Evolutionary conservation across 2,888 invertebrate genomes (phyloP), one percentile per base, ranked within the genome.

Genomic region (Protonemura montana): DNA sequence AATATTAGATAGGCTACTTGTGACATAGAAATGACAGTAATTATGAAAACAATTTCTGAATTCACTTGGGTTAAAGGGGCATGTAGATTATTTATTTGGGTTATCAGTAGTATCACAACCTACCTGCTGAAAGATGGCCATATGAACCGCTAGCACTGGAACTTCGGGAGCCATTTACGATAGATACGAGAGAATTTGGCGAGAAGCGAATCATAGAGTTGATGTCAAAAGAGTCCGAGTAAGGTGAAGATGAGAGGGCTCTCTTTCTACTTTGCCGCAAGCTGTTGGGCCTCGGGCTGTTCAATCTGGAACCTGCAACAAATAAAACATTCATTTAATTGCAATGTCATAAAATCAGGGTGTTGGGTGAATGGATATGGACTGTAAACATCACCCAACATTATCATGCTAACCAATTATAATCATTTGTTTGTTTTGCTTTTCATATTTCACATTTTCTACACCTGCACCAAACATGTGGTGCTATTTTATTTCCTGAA

Each of bases 141-240:
- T 98, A 98, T 88, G 98, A 98, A 82, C 98, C 98, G 89, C 98
- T 98, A 5, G 97, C 97, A 41, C 97, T 96, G 25, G 97, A 97
- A 87, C 97, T 96, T 88, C 98, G 93, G 0, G 97, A 97, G 26
- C 97, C 96, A 90, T 95, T 96, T 89, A 96, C 95, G 89, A 95
- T 94, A 83, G 95, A 95, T 13, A 95, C 97, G 89, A 99, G 92
- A 29, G 98, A 98, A 89, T 97, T 97, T 5, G 98, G 98, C 6
- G 98, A 98, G 89, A 98, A 98, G 87, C 98, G 94, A 89, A 99
- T 98, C 93, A 99, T 96, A 86, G 98, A 98, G 90, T 98, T 98
- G 90, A 99, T 95, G 92, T 99, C 98, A 89, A 98, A 96, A 86
- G 97, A 97, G 89, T 98, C 98, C 0, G 98, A 98, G 91, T 98